These are phyloP conservation scores for Dicycla oo DNA, from an alignment of 2,888 invertebrate genomes.

Conservation along the genomic window DNA sequence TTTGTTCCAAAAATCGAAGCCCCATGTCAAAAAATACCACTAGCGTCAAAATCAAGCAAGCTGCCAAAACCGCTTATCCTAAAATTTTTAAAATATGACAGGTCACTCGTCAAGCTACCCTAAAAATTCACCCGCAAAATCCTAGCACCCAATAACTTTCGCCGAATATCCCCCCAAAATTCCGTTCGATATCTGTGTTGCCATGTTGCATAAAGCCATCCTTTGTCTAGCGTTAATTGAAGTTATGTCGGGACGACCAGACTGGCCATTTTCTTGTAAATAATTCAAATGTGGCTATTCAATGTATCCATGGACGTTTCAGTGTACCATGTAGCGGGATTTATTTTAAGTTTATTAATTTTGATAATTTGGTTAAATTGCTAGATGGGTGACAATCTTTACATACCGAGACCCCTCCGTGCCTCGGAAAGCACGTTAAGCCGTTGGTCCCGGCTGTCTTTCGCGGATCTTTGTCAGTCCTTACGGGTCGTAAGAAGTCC, in stretches of 20 bases:
- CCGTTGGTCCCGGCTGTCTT: too few relatives aligned
- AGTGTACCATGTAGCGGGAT: too few relatives aligned
- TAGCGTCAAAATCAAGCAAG: not conserved
- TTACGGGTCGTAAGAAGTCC: too few relatives aligned
- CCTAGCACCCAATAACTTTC: slow-evolving; percentile 25
- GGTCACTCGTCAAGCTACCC: not conserved
- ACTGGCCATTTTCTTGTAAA: slow-evolving; percentile 69
- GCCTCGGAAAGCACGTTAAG: too few relatives aligned
- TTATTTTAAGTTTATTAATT: too few relatives aligned
- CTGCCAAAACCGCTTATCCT: not conserved
- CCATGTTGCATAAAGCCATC: slow-evolving; percentile 67
- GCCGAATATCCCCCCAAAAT: slow-evolving; percentile 2
- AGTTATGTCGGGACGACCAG: slow-evolving; percentile 67
- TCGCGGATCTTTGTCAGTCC: too few relatives aligned
- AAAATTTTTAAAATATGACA: not conserved
- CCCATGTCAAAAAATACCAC: not conserved
- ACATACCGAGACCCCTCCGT: too few relatives aligned
- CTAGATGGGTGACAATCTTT: too few relatives aligned
- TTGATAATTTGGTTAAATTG: too few relatives aligned
- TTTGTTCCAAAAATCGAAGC: not conserved
- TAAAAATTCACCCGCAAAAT: slow-evolving; percentile 16
- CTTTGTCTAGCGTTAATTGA: slow-evolving; percentile 74
- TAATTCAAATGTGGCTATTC: slow-evolving; percentile 67
- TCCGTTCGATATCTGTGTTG: slow-evolving; percentile 41
- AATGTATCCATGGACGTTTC: too few relatives aligned